Evolutionary conservation across 1,140 invertebrate genomes (phyloP), one percentile per base, ranked within the genome.

Genomic region (Camponotus vicinus): DNA sequence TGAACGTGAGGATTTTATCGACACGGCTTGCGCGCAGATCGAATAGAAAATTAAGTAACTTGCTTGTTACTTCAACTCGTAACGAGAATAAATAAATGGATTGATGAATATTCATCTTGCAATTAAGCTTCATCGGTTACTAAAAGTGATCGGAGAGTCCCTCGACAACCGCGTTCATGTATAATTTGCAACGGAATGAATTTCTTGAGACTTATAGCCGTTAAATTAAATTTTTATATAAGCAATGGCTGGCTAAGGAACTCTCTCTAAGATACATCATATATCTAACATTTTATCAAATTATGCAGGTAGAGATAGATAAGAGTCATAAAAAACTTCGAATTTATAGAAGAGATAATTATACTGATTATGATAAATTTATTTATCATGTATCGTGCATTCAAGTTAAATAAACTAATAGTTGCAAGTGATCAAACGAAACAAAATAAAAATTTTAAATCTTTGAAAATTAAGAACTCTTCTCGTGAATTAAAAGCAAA

Each of bases 41-140:
- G 69, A 73, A 45, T 32, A 13, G 4, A 18, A 8, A 82, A 59
- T 32, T 75, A 34, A 57, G 49, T 18, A 52, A 52, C 15, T 83
- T 69, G 64, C 21, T 18, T 40, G 49, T 71, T 42, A 57, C 42
- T 61, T 7, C 32, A 57, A 73, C 13, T 73, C n/a, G 32, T 63
- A 73, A 73, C 79, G 5, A 75, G 55, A 49, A 73, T 32, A 83
- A 83, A 73, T 63, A 83, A 45, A 75, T 49, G 32, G 42, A 49
- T 75, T 75, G 42, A 83, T 83, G 79, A 83, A 83, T 63, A 83
- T 83, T 57, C 40, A 83, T 83, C 79, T 83, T 75, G 79, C 79
- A 83, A 83, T 83, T 83, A 83, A 83, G 79, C 15, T 6, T 75
- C 40, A 42, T 40, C 52, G 15, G 34, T 13, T 61, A 59, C 27